Conservation (phyloP, 2,797 vertebrate species). For the Acropternis orthonyx region DNA sequence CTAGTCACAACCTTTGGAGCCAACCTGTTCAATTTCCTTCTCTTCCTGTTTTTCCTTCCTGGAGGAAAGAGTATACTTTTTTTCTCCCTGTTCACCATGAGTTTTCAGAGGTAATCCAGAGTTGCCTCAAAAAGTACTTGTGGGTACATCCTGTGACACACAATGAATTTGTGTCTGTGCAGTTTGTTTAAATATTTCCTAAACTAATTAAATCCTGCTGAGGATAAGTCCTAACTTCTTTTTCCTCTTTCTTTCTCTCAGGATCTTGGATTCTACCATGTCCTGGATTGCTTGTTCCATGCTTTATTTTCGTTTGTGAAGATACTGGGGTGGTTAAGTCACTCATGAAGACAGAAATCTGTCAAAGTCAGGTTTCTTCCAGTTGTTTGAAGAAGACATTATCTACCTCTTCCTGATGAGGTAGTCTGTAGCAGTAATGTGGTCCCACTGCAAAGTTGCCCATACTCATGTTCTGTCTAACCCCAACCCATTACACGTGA, state of each 20-base stretch:
- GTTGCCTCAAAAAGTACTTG: neutral
- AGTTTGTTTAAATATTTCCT: neutral
- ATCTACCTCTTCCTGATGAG: neutral
- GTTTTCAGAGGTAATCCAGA: neutral
- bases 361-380: neutral
- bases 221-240: neutral
- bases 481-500: fast-evolving
- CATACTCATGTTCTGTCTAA: neutral
- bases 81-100: neutral
- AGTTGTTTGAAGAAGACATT: neutral
- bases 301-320: neutral
- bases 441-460: neutral
- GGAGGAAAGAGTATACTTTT: neutral
- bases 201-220: neutral
- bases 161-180: neutral
- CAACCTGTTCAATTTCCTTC: neutral
- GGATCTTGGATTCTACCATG: fast-evolving
- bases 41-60: neutral
- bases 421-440: neutral
- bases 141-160: neutral
- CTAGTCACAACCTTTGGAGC: neutral
- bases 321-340: fast-evolving
- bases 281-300: neutral
- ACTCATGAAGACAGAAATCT: neutral
- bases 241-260: neutral